Evolutionary conservation across 2,888 invertebrate genomes (phyloP).

Genomic region (Amiota communis): DNA sequence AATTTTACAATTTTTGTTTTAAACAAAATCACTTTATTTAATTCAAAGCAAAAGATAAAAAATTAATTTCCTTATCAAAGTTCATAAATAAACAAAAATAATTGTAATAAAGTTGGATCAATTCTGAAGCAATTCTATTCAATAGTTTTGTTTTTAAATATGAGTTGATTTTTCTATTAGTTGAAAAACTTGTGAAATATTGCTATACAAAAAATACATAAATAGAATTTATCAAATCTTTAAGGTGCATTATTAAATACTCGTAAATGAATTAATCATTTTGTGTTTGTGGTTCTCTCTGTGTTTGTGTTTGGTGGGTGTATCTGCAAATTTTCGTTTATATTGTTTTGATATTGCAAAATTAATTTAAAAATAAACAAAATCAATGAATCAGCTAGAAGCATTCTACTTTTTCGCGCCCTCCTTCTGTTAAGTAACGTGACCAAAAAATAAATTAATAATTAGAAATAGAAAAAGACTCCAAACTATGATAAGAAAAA

Average conservation of each 20-base stretch:
- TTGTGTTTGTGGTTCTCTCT: background rate
- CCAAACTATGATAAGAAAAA: background rate
- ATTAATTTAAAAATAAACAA: no score
- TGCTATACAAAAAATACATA: background rate
- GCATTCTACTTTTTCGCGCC: no score
- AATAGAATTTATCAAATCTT: constrained; percentile 2
- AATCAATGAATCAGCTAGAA: no score
- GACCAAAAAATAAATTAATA: background rate
- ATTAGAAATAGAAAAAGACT: background rate
- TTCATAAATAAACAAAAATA: constrained; percentile 5
- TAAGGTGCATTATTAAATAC: no score
- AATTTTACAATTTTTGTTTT: background rate
- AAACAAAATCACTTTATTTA: background rate
- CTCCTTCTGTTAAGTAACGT: background rate
- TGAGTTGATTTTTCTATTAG: background rate
- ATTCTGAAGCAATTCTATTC: background rate
- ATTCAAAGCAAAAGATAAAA: no score
- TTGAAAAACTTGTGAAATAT: no score
- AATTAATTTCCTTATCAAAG: background rate
- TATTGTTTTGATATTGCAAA: no score
- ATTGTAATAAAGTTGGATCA: background rate
- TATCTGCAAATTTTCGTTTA: background rate
- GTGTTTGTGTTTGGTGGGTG: background rate
- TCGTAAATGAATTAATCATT: background rate
- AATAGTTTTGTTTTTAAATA: background rate